Base-by-base conservation (phyloP, 2,113 vertebrate species). In the Pollimyrus isidori region DNA sequence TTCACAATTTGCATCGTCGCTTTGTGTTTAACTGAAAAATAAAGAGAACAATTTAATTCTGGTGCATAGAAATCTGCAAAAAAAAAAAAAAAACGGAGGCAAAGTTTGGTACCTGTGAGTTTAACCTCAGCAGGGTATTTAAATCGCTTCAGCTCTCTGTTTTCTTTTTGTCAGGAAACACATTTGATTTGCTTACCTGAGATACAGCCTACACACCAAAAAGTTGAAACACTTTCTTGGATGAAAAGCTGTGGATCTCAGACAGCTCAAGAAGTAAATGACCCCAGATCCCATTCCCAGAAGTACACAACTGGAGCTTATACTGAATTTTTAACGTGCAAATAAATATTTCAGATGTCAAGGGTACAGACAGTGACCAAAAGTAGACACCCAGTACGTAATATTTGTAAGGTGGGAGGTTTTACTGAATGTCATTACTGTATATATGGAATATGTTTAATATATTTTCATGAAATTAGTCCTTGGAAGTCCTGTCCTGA, bases 391-490 rank as follows among this genome's bases (percentile, higher is more conserved):
- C 69, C 11, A 35, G 69, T 39, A 76, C 2, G 15, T 76, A 80
- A 80, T 80, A 80, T 80, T 80, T 80, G 73, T 42, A 80, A 80
- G 30, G 35, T 80, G 30, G 73, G 73, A 80, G 35, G 30, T 80
- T 39, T 76, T 76, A 80, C 69, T 35, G 69, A 76, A 76, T 76
- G 69, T n/a, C 69, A 76, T 76, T 76, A 76, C 17, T 35, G 73
- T 80, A 42, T 80, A 80, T 80, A 35, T 42, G 42, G 73, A 80
- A 49, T 86, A 86, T 6, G n/a, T 86, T 86, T 86, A 26, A 49
- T 86, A 50, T 86, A 49, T 49, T 26, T 48, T 86, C 45, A 86
- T 86, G 19, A 49, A 85, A 48, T 85, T 85, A 85, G 82, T 85
- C 42, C 23, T 19, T 49, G 73, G 39, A 85, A 85, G 35, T 85